Evolutionary conservation across 37 sponge, comb jelly and placozoan genomes (phyloP), one percentile per base, ranked within the genome.

Genomic region (Chondrilla cf. caribensis): DNA sequence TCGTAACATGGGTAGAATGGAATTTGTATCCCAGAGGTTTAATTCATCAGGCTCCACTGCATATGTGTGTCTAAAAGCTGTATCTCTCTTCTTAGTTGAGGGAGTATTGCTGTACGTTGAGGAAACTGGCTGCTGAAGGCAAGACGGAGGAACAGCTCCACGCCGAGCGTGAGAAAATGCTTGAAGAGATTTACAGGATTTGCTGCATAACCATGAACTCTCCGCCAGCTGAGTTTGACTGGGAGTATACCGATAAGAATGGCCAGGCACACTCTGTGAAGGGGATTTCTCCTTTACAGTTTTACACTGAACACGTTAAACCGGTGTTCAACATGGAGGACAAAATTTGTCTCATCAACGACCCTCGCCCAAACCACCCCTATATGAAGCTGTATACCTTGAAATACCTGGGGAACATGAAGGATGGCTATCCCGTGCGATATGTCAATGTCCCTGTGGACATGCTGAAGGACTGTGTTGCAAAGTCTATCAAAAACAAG

Each of bases 331-430:
- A 86, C 44, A 51, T 86, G 73, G 77, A 86, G 0, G 54, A 66
- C 42, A 86, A 86, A 66, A 60, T 87, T 11, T 87, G 88, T 33
- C 66, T 87, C 19, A 81, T 86, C 36, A 38, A 86, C 70, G 87
- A 86, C 59, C 87, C 87, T n/a, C 60, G 85, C 0, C 79, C 70
- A 4, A 58, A 36, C 17, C 82, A 86, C 64, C 37, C 54, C 7
- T 86, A 32, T 51, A 37, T 58, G 41, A 58, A 81, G 40, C 58
- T 80, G n/a, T 86, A 86, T 68, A 86, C 88, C 2, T 83, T 87
- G 35, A 68, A 87, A 79, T 87, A 87, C 33, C 44, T 87, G 64
- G 83, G 83, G 2, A 87, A 82, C 57, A 39, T 81, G 36, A 41
- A 29, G 21, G 82, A 70, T 1, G 87, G 87, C 6, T 41, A 78